Evolutionary conservation across 2,888 invertebrate species (phyloP).

Genomic region (Mesopsocus fuscifrons): DNA sequence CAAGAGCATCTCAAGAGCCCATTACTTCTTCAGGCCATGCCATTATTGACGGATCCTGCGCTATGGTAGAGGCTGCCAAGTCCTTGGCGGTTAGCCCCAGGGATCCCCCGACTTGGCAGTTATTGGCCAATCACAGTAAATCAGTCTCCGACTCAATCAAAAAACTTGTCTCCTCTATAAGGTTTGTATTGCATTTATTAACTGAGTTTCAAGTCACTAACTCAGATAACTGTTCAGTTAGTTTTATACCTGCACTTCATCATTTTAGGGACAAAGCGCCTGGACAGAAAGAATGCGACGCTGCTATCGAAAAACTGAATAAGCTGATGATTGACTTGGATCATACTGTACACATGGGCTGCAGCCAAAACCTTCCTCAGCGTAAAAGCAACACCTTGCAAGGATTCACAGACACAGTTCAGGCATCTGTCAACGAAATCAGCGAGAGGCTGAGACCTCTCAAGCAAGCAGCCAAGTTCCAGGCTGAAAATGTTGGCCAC

Average conservation of each 20-base stretch:
- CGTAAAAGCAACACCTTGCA: slow-evolving; percentile 49
- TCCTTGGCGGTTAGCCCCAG: slow-evolving; percentile 72
- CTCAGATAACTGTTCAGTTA: too few relatives aligned
- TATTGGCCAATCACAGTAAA: slow-evolving; percentile 83
- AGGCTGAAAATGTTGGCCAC: slow-evolving; percentile 88
- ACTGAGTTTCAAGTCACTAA: slow-evolving; percentile 5
- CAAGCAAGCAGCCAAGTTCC: slow-evolving; percentile 63
- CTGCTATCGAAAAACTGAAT: slow-evolving; percentile 57
- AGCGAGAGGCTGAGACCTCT: slow-evolving; percentile 72
- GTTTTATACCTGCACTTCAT: too few relatives aligned
- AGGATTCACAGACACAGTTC: slow-evolving; percentile 60
- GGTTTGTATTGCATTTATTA: slow-evolving; percentile 26
- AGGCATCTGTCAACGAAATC: slow-evolving; percentile 60
- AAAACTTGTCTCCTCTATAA: slow-evolving; percentile 75
- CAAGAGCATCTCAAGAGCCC: slow-evolving; percentile 66
- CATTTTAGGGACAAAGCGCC: slow-evolving; percentile 70
- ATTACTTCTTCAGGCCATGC: slow-evolving; percentile 62
- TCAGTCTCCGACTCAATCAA: slow-evolving; percentile 94
- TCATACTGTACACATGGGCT: slow-evolving; percentile 69
- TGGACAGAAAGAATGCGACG: slow-evolving; percentile 84
- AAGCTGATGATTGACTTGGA: slow-evolving; percentile 64
- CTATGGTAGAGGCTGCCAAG: slow-evolving; percentile 81
- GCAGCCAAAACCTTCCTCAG: slow-evolving; percentile 56
- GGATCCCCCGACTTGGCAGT: slow-evolving; percentile 88
- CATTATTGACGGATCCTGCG: slow-evolving; percentile 69